phyloP scores from a whole-genome alignment of 2,888 invertebrate genomes.

The Rhingia campestris region DNA sequence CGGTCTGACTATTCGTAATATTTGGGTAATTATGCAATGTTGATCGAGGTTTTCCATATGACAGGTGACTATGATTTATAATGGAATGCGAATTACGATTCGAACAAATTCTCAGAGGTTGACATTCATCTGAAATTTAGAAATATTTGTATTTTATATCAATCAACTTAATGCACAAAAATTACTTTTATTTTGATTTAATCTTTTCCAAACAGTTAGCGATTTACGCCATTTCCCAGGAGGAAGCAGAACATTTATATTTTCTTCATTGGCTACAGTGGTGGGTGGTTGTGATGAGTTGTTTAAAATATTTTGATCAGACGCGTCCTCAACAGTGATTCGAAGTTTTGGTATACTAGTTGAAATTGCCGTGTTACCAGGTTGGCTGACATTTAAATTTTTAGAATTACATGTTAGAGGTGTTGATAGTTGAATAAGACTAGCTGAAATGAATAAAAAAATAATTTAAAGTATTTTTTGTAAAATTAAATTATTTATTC shows the following conservation, averaged over 20 bases:
- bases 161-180: not conserved
- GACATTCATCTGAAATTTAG: constrained; percentile 57
- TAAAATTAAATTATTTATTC: too few relatives aligned
- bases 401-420: not conserved
- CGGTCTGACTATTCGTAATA: constrained; percentile 79
- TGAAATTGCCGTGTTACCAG: not conserved
- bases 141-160: not conserved
- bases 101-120: not conserved
- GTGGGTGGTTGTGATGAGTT: not conserved
- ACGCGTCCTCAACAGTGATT: not conserved
- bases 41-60: constrained; percentile 53
- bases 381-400: not conserved
- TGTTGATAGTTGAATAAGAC: not conserved
- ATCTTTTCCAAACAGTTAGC: constrained; percentile 85
- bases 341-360: constrained; percentile 19
- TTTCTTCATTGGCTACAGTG: not conserved
- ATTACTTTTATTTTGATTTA: constrained; percentile 74
- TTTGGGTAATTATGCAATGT: not conserved
- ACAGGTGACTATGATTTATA: constrained; percentile 21
- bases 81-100: not conserved
- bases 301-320: not conserved
- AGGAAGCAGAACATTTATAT: constrained; percentile 83
- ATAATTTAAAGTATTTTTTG: too few relatives aligned
- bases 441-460: too few relatives aligned
- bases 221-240: constrained; percentile 89